These are phyloP conservation scores for Schizothorax lantsangensis DNA, from an alignment of 2,797 vertebrate species.

Conservation along the genomic window DNA sequence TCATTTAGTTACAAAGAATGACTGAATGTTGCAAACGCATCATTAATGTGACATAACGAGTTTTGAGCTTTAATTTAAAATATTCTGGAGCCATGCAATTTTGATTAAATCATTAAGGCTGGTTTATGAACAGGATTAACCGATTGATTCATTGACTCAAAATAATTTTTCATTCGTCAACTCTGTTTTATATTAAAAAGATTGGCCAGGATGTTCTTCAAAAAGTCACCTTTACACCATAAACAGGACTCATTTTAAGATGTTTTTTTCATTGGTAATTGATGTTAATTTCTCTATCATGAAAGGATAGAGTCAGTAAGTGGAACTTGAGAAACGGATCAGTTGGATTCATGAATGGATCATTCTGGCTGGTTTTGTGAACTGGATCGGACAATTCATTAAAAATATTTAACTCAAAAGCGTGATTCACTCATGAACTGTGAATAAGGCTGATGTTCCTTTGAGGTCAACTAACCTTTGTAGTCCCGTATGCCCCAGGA, in stretches of 20 bases:
- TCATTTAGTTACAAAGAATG: not conserved
- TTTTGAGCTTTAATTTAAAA: not conserved
- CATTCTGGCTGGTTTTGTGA: not conserved
- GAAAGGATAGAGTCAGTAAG: not conserved
- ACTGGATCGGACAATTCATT: not conserved
- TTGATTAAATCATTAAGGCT: no score
- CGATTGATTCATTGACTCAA: not conserved
- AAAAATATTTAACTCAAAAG: not conserved
- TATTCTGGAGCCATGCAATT: not conserved
- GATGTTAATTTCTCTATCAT: no score
- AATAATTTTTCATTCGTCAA: not conserved
- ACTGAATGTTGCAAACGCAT: not conserved
- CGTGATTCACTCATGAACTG: not conserved
- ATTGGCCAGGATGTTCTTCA: not conserved
- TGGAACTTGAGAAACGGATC: not conserved
- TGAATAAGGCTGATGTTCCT: not conserved
- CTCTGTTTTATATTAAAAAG: not conserved
- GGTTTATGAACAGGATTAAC: not conserved
- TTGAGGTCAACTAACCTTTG: constrained; percentile 22
- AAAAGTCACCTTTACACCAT: not conserved
- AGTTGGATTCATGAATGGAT: not conserved
- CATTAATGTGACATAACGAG: not conserved
- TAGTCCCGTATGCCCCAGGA: not conserved
- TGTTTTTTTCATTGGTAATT: not conserved
- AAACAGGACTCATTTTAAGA: no score